Conservation (phyloP, 2,888 invertebrate species). For the Mesorhabditis sp. region DNA sequence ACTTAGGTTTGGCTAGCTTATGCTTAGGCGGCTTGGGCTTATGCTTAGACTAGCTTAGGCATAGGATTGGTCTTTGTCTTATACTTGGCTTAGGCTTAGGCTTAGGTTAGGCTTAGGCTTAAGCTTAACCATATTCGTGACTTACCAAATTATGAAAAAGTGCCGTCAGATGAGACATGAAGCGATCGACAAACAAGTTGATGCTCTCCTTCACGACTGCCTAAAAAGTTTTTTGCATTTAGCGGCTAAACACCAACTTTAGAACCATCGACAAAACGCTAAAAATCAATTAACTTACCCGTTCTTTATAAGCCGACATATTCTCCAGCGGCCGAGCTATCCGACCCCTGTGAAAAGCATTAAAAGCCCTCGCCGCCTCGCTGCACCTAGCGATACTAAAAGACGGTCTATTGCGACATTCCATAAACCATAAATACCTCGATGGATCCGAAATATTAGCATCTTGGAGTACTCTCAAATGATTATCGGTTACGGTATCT, state of each 20-base stretch:
- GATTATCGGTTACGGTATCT: constrained; percentile 42
- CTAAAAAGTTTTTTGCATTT: constrained; percentile 18
- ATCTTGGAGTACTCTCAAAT: constrained; percentile 42
- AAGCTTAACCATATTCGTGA: not conserved
- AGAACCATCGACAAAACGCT: constrained; percentile 9
- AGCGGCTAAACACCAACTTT: constrained; percentile 18
- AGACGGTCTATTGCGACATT: constrained; percentile 6
- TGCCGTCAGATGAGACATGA: constrained; percentile 87
- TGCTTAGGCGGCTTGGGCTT: too few species aligned
- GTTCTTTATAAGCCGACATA: constrained; percentile 37
- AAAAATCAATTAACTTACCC: constrained; percentile 11
- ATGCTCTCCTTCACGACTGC: constrained; percentile 58
- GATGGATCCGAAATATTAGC: constrained; percentile 52
- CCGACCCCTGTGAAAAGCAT: constrained; percentile 35
- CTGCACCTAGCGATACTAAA: constrained; percentile 49
- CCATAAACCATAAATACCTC: constrained; percentile 22
- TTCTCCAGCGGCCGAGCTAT: constrained; percentile 34
- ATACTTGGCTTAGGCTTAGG: too few species aligned
- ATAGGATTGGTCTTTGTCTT: too few species aligned
- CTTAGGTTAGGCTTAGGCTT: not conserved
- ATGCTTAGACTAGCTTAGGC: too few species aligned
- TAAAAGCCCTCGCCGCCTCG: constrained; percentile 49
- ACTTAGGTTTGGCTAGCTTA: too few species aligned
- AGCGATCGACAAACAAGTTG: constrained; percentile 75
- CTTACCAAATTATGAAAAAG: constrained; percentile 83